Percentiles rank a stretch among this genome's conserved stretches.
Evolutionary conservation across 2,113 vertebrate genomes (phyloP).

Genomic region (Pedionomus torquatus): DNA sequence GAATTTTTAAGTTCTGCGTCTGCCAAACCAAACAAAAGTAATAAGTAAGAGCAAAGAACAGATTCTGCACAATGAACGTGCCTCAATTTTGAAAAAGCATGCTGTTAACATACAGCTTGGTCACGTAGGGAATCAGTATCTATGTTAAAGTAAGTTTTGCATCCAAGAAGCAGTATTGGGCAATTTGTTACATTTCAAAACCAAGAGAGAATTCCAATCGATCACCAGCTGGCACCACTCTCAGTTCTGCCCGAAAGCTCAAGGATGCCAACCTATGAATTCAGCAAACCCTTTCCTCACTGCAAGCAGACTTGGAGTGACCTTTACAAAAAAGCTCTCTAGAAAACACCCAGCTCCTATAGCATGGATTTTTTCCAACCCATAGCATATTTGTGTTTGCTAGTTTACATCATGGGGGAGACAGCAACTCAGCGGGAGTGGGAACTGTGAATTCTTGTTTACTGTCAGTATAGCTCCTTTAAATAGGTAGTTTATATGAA

Average conservation of each 20-base stretch:
- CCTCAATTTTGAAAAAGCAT: neutral
- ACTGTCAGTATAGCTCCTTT: neutral
- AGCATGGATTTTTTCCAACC: neutral
- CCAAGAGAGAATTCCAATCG: neutral
- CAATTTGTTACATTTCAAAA: neutral
- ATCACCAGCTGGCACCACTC: neutral
- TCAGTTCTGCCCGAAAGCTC: neutral
- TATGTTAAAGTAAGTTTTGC: neutral
- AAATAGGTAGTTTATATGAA: neutral
- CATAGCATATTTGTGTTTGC: neutral
- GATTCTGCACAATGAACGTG: fast-evolving
- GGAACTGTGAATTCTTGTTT: neutral
- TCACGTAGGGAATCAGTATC: fast-evolving
- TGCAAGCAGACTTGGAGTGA: neutral
- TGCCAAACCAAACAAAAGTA: neutral
- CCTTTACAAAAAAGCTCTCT: neutral
- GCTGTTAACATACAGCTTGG: neutral
- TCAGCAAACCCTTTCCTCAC: neutral
- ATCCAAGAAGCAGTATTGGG: neutral
- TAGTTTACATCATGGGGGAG: neutral
- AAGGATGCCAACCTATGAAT: neutral
- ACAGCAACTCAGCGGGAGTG: neutral
- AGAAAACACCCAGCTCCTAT: neutral
- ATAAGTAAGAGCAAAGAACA: neutral
- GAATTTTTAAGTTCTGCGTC: neutral